Conservation (phyloP, 1,140 invertebrate species). For the Procambarus virginalis region DNA sequence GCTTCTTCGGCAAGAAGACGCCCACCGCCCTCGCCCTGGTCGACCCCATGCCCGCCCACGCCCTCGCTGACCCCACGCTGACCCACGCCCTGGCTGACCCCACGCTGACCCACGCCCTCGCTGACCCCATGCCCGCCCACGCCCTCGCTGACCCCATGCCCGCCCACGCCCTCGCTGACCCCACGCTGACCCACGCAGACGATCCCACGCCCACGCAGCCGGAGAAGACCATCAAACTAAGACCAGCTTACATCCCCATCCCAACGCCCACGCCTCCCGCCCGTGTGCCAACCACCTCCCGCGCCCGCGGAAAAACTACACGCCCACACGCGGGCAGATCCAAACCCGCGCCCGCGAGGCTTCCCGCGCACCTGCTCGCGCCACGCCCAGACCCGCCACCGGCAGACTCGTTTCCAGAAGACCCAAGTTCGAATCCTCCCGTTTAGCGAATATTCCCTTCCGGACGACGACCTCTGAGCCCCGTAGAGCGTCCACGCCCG, state of each 20-base stretch:
- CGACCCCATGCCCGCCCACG: too few relatives aligned
- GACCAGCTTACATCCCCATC: constrained; percentile 42
- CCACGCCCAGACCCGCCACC: neutral
- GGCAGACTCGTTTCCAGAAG: constrained; percentile 8
- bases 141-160: neutral
- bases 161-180: neutral
- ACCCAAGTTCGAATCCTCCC: constrained; percentile 37
- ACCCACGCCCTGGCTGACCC: neutral
- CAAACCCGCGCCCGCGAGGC: neutral
- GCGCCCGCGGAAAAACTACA: neutral
- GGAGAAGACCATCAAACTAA: constrained; percentile 15
- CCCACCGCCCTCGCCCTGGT: neutral
- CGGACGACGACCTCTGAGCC: constrained; percentile 6
- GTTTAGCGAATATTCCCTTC: neutral
- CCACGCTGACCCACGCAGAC: neutral
- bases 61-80: neutral
- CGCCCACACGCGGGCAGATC: neutral
- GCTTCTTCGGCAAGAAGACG: neutral
- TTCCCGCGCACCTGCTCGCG: neutral
- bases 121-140: too few relatives aligned
- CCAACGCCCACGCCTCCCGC: neutral
- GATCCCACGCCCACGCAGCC: neutral
- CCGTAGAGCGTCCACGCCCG: neutral
- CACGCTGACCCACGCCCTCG: neutral
- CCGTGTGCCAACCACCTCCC: neutral